A percentile compares a stretch with the other conserved stretches of the same genome.
Evolutionary conservation across 2,888 invertebrate genomes (phyloP).

Genomic region (Melieria omissa): DNA sequence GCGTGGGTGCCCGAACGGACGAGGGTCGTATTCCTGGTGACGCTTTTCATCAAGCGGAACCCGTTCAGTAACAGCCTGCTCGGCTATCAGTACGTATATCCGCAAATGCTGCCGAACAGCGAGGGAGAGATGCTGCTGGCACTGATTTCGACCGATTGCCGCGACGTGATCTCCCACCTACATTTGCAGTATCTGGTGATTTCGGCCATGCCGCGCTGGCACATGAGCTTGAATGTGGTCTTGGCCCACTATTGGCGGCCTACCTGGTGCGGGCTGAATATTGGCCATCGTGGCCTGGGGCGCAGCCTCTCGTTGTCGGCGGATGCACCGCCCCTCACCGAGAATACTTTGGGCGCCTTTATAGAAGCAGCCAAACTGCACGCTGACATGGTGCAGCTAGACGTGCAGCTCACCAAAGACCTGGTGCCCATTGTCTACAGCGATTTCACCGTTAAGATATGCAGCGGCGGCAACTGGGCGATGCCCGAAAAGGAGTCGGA

Average conservation of each 20-base stretch:
- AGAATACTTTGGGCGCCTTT: conserved; percentile 94
- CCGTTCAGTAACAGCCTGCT: conserved; percentile 67
- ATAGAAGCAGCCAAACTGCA: conserved; percentile 89
- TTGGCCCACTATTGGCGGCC: conserved; percentile 86
- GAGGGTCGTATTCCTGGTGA: conserved; percentile 80
- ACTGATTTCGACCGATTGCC: conserved; percentile 79
- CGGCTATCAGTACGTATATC: conserved; percentile 87
- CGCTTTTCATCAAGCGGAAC: conserved; percentile 71
- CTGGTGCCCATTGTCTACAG: conserved; percentile 93
- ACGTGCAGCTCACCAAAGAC: conserved; percentile 95
- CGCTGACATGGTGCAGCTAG: conserved; percentile 96
- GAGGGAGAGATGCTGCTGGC: conserved; percentile 77
- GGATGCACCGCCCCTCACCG: conserved; percentile 73
- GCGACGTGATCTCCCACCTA: conserved; percentile 80
- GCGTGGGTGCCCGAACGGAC: conserved; percentile 76
- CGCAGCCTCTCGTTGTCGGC: conserved; percentile 8
- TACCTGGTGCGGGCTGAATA: conserved; percentile 83
- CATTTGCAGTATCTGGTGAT: conserved; percentile 70
- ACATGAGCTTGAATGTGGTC: conserved; percentile 80
- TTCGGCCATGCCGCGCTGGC: conserved; percentile 39
- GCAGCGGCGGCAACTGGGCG: conserved; percentile 50
- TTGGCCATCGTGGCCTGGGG: conserved; percentile 80
- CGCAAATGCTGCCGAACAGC: conserved; percentile 79
- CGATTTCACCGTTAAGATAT: conserved; percentile 75
- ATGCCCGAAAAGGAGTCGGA: conserved; percentile 77